Conservation (phyloP, 2,113 vertebrate species). For the Zootoca vivipara region DNA sequence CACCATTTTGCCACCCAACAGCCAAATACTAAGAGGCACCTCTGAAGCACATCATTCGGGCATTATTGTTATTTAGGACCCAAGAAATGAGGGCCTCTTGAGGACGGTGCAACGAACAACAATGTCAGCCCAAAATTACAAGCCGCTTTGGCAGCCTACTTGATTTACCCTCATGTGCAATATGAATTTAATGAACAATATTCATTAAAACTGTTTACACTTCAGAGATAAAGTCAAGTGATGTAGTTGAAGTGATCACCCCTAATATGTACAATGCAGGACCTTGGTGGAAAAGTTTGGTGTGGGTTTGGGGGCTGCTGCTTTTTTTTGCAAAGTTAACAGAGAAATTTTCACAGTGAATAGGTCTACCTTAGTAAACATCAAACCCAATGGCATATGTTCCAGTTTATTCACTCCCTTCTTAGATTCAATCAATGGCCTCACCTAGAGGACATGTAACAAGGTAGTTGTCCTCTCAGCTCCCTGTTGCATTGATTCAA, state of each 20-base stretch:
- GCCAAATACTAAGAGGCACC: not conserved
- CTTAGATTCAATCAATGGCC: not conserved
- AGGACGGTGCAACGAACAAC: not conserved
- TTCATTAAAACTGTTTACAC: conserved; percentile 18
- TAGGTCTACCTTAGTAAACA: not conserved
- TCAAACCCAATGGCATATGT: not conserved
- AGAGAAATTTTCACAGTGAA: not conserved
- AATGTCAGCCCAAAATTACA: not conserved
- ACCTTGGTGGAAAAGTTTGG: not conserved
- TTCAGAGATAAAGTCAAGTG: not conserved
- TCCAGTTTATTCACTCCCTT: not conserved
- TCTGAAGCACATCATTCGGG: not conserved
- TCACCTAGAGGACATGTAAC: too few species aligned
- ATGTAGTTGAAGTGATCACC: not conserved
- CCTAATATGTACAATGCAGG: not conserved
- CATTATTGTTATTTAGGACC: not conserved
- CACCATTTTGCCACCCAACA: not conserved
- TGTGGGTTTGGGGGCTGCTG: not conserved
- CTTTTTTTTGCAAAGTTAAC: not conserved
- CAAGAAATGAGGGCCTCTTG: not conserved
- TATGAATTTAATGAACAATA: too few species aligned
- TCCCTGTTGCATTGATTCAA: too few species aligned
- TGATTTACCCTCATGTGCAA: not conserved
- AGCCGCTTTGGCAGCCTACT: not conserved
- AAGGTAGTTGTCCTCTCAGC: too few species aligned